Evolutionary conservation across 2,113 vertebrate genomes (phyloP), one percentile per base, ranked within the genome.

Genomic region (Notiomystis cincta): DNA sequence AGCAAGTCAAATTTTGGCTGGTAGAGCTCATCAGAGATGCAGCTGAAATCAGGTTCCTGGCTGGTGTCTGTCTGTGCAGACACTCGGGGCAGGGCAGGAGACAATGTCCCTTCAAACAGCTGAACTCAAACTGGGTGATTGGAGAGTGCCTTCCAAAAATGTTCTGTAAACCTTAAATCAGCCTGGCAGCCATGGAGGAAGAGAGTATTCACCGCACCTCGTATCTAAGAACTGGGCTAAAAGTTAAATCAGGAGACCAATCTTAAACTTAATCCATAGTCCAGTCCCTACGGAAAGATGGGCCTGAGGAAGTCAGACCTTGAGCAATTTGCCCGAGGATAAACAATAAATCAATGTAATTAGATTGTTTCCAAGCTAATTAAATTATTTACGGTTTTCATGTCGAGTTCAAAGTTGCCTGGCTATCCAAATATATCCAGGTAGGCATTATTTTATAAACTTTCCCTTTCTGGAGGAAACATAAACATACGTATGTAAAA

Each of bases 401-500:
- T 15, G 22, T 69, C 2, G 10, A 81, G 33, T 73, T 90, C 62
- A 50, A 66, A 57, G 30, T 66, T 86, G 58, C 71, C 54, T 67
- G 65, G 44, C n/a, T 73, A 50, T 51, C 72, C 72, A 81, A 93
- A 85, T 30, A 70, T 3, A 86, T 19, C 42, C 35, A 95, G 20
- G 30, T 47, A 94, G 67, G 76, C 58, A 92, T 81, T 83, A 71
- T 81, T 89, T 80, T 78, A 90, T 75, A 90, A 95, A 90, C 64
- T 73, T 92, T 70, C 79, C 33, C 58, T 80, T 89, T 83, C 86
- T 78, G 80, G 81, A 92, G 80, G 80, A 90, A 93, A 93, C 3
- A 21, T 83, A 89, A 97, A 93, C 17, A 87, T 38, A 93, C 42
- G 56, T 89, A 93, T 35, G 92, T 61, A 82, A 78, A 88, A 92